Percentiles rank a stretch among this genome's conserved stretches.
phyloP scores from a whole-genome alignment of 2,888 invertebrate genomes.

The Eulithis testata region DNA sequence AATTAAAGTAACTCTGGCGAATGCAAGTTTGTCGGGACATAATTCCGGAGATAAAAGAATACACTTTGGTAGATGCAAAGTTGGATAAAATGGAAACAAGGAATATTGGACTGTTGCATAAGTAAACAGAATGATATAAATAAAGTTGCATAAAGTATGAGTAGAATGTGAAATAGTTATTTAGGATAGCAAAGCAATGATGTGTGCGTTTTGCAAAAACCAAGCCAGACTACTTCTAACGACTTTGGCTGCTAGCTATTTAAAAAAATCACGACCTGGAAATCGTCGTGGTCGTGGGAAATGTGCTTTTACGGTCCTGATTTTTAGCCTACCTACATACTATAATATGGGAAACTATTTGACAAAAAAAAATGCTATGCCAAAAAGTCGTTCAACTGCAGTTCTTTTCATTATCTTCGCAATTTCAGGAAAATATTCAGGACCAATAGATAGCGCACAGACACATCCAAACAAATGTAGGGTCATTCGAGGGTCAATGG shows the following conservation, averaged over 20 bases:
- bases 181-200: no score
- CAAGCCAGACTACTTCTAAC: no score
- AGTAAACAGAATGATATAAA: no score
- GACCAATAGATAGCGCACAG: conserved; percentile 38
- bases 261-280: no score
- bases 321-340: no score
- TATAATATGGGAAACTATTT: no score
- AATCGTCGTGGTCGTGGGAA: no score
- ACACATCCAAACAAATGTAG: conserved; percentile 53
- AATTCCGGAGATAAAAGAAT: conserved; percentile 26
- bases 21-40: conserved; percentile 26
- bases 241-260: no score
- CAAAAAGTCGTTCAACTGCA: conserved; percentile 10
- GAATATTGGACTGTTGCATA: conserved; percentile 1
- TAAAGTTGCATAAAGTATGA: no score
- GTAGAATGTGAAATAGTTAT: no score
- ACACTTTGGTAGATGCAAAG: conserved; percentile 10
- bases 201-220: no score
- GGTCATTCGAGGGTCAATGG: conserved; percentile 67
- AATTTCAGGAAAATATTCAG: conserved; percentile 31
- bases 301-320: no score
- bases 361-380: background rate
- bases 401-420: conserved; percentile 31
- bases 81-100: conserved; percentile 23
- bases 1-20: conserved; percentile 31